phyloP scores from a whole-genome alignment of 1,140 invertebrate species.

The Chrysoperla carnea region DNA sequence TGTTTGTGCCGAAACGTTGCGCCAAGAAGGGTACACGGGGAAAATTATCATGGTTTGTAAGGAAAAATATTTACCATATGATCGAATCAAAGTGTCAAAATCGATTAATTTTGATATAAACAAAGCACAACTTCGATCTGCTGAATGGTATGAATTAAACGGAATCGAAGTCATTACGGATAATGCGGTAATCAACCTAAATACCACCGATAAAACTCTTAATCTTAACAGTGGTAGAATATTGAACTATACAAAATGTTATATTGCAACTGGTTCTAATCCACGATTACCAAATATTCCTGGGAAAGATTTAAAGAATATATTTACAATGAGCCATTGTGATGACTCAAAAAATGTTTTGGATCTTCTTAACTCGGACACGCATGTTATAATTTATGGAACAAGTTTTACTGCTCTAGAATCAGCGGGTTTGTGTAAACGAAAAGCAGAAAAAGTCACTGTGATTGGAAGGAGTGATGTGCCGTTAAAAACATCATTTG shows the following conservation, averaged over 20 bases:
- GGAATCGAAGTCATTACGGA: slow-evolving; percentile 53
- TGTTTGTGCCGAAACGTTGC: slow-evolving; percentile 67
- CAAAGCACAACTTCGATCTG: slow-evolving; percentile 43
- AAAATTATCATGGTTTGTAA: slow-evolving; percentile 58
- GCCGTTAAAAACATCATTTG: slow-evolving; percentile 58
- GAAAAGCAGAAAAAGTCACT: slow-evolving; percentile 61
- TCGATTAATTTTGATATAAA: slow-evolving; percentile 38
- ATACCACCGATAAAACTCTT: slow-evolving; percentile 41
- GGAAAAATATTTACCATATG: slow-evolving; percentile 70
- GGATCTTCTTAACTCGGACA: slow-evolving; percentile 27
- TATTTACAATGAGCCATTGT: slow-evolving; percentile 41
- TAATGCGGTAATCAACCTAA: slow-evolving; percentile 38
- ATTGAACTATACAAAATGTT: slow-evolving; percentile 54
- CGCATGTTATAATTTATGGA: slow-evolving; percentile 60
- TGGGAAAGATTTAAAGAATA: slow-evolving; percentile 23
- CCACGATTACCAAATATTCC: slow-evolving; percentile 39
- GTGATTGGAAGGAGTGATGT: slow-evolving; percentile 54
- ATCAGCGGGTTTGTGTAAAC: slow-evolving; percentile 53
- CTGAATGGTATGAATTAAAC: slow-evolving; percentile 52
- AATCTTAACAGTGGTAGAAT: slow-evolving; percentile 41
- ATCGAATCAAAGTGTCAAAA: slow-evolving; percentile 80
- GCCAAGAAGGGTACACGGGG: slow-evolving; percentile 77
- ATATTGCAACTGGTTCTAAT: slow-evolving; percentile 66
- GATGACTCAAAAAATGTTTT: slow-evolving; percentile 50
- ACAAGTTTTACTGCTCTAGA: slow-evolving; percentile 74